phyloP scores from a whole-genome alignment of 2,797 vertebrate genomes.

The Sylvilagus floridanus region DNA sequence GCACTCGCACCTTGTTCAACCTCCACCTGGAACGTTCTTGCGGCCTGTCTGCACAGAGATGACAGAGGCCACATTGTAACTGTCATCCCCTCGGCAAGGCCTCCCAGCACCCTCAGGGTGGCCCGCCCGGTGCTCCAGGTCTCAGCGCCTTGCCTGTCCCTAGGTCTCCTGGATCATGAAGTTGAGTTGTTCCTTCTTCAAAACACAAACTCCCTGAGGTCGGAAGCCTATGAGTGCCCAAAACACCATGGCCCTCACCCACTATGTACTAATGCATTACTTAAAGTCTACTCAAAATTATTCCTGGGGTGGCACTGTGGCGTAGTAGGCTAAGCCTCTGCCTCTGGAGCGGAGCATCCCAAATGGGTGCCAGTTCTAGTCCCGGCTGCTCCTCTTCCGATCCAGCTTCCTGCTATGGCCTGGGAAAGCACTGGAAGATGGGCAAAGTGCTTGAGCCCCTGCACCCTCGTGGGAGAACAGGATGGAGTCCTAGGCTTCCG shows the following conservation, averaged over 20 bases:
- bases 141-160: background rate
- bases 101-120: rapidly evolving
- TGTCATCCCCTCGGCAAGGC: background rate
- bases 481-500: too few species aligned
- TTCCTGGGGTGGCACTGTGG: too few species aligned
- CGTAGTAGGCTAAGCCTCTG: too few species aligned
- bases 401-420: too few species aligned
- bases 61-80: background rate
- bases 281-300: background rate
- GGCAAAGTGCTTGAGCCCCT: too few species aligned
- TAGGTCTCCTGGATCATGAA: background rate
- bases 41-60: background rate
- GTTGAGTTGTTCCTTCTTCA: too few species aligned
- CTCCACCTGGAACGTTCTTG: background rate
- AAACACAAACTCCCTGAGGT: background rate
- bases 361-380: too few species aligned
- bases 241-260: background rate
- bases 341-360: too few species aligned
- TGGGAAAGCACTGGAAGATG: too few species aligned
- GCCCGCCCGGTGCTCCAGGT: background rate
- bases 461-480: too few species aligned
- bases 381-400: too few species aligned
- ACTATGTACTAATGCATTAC: background rate
- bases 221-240: background rate
- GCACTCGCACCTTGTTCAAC: too few species aligned